Base-by-base conservation (phyloP, 2,888 invertebrate genomes). In the Lasius fuliginosus region DNA sequence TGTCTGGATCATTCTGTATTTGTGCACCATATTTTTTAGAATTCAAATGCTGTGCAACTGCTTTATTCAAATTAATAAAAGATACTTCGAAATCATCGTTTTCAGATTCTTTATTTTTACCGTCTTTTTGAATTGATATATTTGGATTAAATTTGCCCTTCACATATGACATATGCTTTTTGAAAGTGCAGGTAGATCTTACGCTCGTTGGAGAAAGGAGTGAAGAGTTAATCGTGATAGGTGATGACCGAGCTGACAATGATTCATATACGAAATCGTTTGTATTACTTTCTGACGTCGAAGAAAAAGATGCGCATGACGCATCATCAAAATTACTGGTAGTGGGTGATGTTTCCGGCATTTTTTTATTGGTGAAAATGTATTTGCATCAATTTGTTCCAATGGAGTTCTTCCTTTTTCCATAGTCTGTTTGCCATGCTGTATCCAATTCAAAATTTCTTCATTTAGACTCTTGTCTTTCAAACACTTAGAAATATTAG, bases 111-210 rank as follows among this genome's bases (percentile, higher is more conserved):
- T 11, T 18, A 9, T 42, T 49, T 68, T 68, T 49, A 30, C 12
- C 12, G 3, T 46, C 42, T 67, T 42, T 67, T 42, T 67, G 0
- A 46, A 9, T 4, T 46, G 27, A 67, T 15, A 67, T 42, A 18
- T 67, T 67, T 4, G 18, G 27, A 67, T 67, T 68, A 68, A 46
- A 68, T 67, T 67, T 67, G 1, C 42, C 67, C 15, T 67, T 67
- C 18, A 27, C 18, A 46, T 5, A 46, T 46, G 33, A 36, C 1
- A 27, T n/a, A n/a, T n/a, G 67, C 42, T 42, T 67, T 67, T 67
- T 67, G 1, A 67, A 67, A 46, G 3, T 46, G 42, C 3, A 3
- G 1, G 27, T 67, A 42, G 27, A 67, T 42, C 3, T 27, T 23
- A 5, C 36, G 36, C 36, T 65, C 0, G n/a, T 65, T 65, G 65